Conservation (phyloP, 2,888 invertebrate genomes). For the Melikaiella ostensackeni region DNA sequence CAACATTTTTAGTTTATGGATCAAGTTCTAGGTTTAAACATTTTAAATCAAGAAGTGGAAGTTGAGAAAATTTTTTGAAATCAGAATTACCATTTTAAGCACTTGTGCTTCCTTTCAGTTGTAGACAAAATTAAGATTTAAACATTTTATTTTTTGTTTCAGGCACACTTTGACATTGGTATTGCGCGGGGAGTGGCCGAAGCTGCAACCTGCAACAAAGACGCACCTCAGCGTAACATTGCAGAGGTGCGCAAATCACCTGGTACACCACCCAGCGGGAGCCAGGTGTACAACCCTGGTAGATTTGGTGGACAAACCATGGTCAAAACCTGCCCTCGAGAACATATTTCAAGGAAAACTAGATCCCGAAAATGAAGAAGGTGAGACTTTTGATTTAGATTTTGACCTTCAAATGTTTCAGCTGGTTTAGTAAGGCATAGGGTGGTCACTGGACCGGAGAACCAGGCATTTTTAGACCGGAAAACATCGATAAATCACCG, state of each 20-base stretch:
- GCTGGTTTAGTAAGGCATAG: too few relatives aligned
- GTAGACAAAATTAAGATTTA: background rate
- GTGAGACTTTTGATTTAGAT: slow-evolving; percentile 59
- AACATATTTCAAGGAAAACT: slow-evolving; percentile 76
- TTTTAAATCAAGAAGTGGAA: too few relatives aligned
- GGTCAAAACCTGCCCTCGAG: slow-evolving; percentile 77
- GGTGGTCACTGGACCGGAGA: too few relatives aligned
- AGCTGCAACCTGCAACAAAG: slow-evolving; percentile 75
- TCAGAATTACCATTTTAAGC: too few relatives aligned
- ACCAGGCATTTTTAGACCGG: too few relatives aligned
- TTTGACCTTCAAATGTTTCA: background rate
- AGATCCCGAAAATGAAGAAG: slow-evolving; percentile 76
- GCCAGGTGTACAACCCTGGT: slow-evolving; percentile 81
- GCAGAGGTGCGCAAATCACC: slow-evolving; percentile 77
- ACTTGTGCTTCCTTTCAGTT: too few relatives aligned
- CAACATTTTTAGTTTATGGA: too few relatives aligned
- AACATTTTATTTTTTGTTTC: slow-evolving; percentile 40
- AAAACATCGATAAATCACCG: too few relatives aligned
- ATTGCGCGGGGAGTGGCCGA: slow-evolving; percentile 81
- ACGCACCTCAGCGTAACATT: slow-evolving; percentile 77
- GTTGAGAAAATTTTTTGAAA: too few relatives aligned
- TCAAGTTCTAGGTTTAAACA: too few relatives aligned
- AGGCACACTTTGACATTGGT: slow-evolving; percentile 77
- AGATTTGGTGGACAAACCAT: slow-evolving; percentile 79
- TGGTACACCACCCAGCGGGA: slow-evolving; percentile 76